Base-by-base conservation (phyloP, 2,888 invertebrate species). In the Mesochorus sp. region DNA sequence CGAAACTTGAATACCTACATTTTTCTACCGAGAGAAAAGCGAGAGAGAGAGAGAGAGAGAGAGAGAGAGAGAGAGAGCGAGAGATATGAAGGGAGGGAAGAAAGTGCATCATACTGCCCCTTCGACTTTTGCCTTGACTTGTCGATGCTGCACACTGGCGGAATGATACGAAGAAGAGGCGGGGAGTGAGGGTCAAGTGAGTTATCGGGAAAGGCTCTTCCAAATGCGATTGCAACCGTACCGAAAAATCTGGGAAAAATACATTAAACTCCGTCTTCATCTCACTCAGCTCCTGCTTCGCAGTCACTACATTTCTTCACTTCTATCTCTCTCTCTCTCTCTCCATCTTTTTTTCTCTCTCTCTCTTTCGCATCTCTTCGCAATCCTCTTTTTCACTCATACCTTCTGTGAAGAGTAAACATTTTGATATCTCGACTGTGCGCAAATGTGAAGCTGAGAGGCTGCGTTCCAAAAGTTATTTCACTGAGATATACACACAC, bases 171-270 rank as follows among this genome's bases (percentile, higher is more conserved):
- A n/a, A n/a, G n/a, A n/a, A n/a, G n/a, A n/a, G n/a, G n/a, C n/a
- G n/a, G n/a, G n/a, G n/a, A n/a, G n/a, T 24, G 34, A 49, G 26
- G 80, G 81, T 81, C 81, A 81, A 81, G 80, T 83, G 80, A 85
- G 77, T 85, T 85, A 85, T 83, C 77, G 78, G 76, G 66, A 75
- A 82, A 77, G 79, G n/a, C n/a, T n/a, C n/a, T 73, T 66, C 67
- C 72, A 72, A 79, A 68, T 68, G 76, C 73, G 70, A 77, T 74
- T 76, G 68, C 75, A 67, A 82, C 55, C 26, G 42, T 59, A 37
- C 70, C 64, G 64, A 72, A 82, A 79, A 80, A 78, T 73, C 78
- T 80, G 71, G n/a, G 78, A 78, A 80, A 84, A 81, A 82, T 80
- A 81, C 79, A 81, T 85, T 80, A 81, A 82, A 77, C 81, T 59